These are phyloP conservation scores for Fregetta grallaria DNA, from an alignment of 2,113 vertebrate species.

Conservation along the genomic window DNA sequence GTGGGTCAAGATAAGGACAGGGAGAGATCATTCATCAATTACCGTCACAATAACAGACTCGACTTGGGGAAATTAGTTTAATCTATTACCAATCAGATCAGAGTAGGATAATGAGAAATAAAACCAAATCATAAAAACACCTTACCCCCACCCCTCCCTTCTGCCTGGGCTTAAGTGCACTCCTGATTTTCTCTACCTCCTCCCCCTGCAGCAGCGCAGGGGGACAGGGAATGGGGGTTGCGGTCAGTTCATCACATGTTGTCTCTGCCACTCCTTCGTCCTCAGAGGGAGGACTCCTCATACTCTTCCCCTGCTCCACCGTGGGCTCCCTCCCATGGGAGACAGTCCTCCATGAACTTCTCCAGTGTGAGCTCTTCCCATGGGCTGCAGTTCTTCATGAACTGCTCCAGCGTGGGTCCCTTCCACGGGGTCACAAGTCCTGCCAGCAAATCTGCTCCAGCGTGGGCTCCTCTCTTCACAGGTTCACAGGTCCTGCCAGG, in stretches of 20 bases:
- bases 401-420: neutral
- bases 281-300: neutral
- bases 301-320: neutral
- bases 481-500: too few relatives aligned
- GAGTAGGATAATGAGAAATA: neutral
- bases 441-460: neutral
- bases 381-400: too few relatives aligned
- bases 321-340: neutral
- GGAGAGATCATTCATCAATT: neutral
- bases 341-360: neutral
- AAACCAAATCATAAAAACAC: neutral
- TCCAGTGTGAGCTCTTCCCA: neutral
- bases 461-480: too few relatives aligned
- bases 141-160: neutral
- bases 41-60: neutral
- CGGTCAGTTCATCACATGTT: neutral
- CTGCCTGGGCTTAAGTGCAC: neutral
- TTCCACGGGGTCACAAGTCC: neutral
- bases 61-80: neutral
- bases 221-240: neutral
- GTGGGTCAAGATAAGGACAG: neutral
- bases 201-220: rapidly evolving
- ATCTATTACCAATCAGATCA: neutral
- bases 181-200: neutral
- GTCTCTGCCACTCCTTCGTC: neutral